A percentile compares a stretch with the other conserved stretches of the same genome.
Evolutionary conservation across 2,797 vertebrate genomes (phyloP).

Genomic region (Microcaecilia unicolor): DNA sequence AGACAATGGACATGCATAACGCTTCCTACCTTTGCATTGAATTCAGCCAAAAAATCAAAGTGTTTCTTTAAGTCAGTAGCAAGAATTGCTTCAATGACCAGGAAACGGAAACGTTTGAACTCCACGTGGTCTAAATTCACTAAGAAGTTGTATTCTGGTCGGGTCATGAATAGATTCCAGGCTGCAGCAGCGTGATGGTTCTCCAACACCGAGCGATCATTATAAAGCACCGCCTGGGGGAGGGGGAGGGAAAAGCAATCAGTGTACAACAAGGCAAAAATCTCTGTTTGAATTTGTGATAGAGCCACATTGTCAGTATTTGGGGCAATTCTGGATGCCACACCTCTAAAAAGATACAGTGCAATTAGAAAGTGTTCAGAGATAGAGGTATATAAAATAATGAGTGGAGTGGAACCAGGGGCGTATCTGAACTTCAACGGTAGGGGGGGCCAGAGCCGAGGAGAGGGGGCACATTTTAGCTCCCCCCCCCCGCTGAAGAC

Average conservation of each 20-base stretch:
- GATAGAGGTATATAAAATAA: too few relatives aligned
- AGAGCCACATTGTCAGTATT: too few relatives aligned
- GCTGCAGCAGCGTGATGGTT: constrained; percentile 95
- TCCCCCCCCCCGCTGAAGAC: too few relatives aligned
- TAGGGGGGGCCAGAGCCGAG: too few relatives aligned
- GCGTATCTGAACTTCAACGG: too few relatives aligned
- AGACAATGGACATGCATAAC: not conserved
- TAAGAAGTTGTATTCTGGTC: constrained; percentile 91
- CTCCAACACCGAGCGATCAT: constrained; percentile 93
- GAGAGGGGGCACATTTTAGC: too few relatives aligned
- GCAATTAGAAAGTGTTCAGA: too few relatives aligned
- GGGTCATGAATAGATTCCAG: constrained; percentile 95
- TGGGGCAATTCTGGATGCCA: too few relatives aligned
- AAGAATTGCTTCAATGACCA: constrained; percentile 95
- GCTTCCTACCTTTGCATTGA: constrained; percentile 85
- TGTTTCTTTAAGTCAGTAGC: constrained; percentile 97
- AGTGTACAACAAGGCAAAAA: too few relatives aligned
- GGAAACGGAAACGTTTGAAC: constrained; percentile 95
- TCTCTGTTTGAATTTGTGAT: too few relatives aligned
- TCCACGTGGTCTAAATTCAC: constrained; percentile 87
- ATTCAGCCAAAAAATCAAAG: constrained; percentile 93
- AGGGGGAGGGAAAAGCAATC: fast-evolving
- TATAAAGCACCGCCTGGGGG: constrained; percentile 86
- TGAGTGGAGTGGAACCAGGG: too few relatives aligned
- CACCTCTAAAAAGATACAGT: too few relatives aligned